Evolutionary conservation across 1,140 invertebrate genomes (phyloP).

Genomic region (Drosophila serrata): DNA sequence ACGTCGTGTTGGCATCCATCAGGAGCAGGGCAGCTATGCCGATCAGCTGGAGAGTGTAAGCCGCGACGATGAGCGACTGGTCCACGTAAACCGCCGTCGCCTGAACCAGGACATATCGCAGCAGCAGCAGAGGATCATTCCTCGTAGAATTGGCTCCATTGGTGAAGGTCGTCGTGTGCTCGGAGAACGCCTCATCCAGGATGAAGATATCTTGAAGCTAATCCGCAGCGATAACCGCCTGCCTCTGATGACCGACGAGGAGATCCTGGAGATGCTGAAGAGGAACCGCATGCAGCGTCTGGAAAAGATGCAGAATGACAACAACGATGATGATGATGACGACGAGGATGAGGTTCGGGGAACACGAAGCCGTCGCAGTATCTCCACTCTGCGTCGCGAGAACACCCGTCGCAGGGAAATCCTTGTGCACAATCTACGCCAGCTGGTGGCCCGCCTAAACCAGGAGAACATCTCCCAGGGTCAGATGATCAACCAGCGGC

Average conservation of each 20-base stretch:
- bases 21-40: slow-evolving; percentile 12
- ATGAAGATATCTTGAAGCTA: slow-evolving; percentile 56
- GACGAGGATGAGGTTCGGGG: slow-evolving; percentile 19
- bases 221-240: slow-evolving; percentile 59
- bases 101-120: slow-evolving; percentile 32
- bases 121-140: slow-evolving; percentile 23
- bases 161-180: slow-evolving; percentile 57
- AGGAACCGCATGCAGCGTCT: slow-evolving; percentile 41
- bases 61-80: slow-evolving; percentile 53
- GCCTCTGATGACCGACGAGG: slow-evolving; percentile 43
- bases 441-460: slow-evolving; percentile 70
- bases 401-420: slow-evolving; percentile 51
- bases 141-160: slow-evolving; percentile 38
- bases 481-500: neutral
- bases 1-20: neutral
- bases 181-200: slow-evolving; percentile 27
- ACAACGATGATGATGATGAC: slow-evolving; percentile 10
- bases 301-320: slow-evolving; percentile 3
- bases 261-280: slow-evolving; percentile 56
- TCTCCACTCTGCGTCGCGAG: slow-evolving; percentile 17
- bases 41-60: slow-evolving; percentile 46
- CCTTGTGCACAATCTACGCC: slow-evolving; percentile 61
- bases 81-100: slow-evolving; percentile 55
- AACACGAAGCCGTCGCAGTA: slow-evolving; percentile 55
- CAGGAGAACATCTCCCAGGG: slow-evolving; percentile 58